Evolutionary conservation across 1,140 invertebrate genomes (phyloP), one percentile per base, ranked within the genome.

Genomic region (Drosophila equinoxialis): DNA sequence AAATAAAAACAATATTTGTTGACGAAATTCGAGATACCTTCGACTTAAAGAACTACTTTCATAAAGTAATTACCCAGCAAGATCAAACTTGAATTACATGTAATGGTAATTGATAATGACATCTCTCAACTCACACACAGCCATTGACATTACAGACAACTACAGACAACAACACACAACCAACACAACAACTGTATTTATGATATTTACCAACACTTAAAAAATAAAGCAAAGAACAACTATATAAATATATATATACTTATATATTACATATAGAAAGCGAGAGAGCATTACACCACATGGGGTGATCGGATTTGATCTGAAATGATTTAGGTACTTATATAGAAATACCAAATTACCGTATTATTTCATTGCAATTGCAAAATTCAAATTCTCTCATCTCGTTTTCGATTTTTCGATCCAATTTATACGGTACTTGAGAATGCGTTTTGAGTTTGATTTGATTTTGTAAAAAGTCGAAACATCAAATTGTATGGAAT

Each of bases 401-500:
- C 45, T 51, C 17, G 45, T 51, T 51, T 51, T 23, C 17, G 2
- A 51, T 39, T 39, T 13, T 39, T 23, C 10, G 20, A 51, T 23
- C 45, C 23, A 20, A 51, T 11, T 17, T 20, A 51, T 51, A 17
- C 45, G 17, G 17, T 48, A 48, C 45, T 48, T 10, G 45, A 51
- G 60, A 74, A 39, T 61, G 33, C 33, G 20, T 63, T 63, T 45
- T 75, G 68, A 77, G 63, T 78, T 82, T 81, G 59, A 85, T 65
- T 86, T 86, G 71, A 79, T 89, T 89, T 83, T 65, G 59, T 71
- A 75, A 81, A 79, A 80, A 74, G 84, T 73, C 68, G 74, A 78
- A 83, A 66, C 77, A 84, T 77, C 62, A 89, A 90, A 89, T 89
- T 91, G 90, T 82, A 85, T 65, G 81, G 90, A 85, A 79, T 87